phyloP scores from a whole-genome alignment of 2,113 vertebrate genomes.

The Centrocercus urophasianus region DNA sequence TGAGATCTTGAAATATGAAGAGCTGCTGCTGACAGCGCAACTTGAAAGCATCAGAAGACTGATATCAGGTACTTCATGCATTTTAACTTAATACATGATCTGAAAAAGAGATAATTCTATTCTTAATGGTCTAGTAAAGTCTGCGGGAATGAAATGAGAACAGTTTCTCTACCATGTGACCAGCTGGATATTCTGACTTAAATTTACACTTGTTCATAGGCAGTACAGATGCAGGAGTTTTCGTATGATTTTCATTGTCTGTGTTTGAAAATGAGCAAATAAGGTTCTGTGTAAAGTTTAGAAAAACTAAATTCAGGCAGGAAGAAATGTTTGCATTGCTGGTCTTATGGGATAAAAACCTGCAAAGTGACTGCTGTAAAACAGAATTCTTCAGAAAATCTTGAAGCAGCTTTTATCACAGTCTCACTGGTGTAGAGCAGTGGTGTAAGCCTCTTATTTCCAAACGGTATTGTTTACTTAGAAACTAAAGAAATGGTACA shows the following conservation, averaged over 20 bases:
- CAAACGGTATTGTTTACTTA: background rate
- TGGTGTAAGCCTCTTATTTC: background rate
- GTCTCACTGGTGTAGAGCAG: background rate
- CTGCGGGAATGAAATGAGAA: background rate
- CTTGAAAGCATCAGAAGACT: constrained; percentile 94
- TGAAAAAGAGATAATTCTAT: background rate
- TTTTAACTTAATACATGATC: constrained; percentile 8
- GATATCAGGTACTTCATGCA: constrained; percentile 85
- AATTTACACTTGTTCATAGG: background rate
- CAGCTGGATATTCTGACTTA: background rate
- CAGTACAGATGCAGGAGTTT: background rate
- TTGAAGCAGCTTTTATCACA: background rate
- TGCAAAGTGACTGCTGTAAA: background rate
- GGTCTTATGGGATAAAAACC: background rate
- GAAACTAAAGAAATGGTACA: background rate
- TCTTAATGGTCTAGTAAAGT: background rate
- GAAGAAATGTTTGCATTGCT: background rate
- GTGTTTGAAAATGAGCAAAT: background rate
- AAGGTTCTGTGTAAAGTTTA: background rate
- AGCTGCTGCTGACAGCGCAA: constrained; percentile 92
- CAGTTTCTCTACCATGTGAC: background rate
- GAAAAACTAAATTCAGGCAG: background rate
- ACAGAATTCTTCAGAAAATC: background rate
- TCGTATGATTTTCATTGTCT: background rate
- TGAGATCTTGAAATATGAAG: constrained; percentile 95